phyloP scores from a whole-genome alignment of 2,113 vertebrate species.

The Mobula birostris region DNA sequence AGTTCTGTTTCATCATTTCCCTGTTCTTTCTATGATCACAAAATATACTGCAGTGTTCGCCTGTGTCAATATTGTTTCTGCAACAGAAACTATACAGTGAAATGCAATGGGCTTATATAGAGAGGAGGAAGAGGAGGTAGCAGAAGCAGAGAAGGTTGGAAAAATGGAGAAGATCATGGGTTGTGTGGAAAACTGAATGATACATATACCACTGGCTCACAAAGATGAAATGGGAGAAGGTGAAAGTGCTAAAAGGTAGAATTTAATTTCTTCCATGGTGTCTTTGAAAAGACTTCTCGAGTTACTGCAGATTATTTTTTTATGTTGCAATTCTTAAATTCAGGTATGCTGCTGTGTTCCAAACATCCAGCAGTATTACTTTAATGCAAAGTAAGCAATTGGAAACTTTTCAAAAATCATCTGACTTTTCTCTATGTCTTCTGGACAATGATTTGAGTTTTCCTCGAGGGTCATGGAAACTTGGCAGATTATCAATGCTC shows the following conservation, averaged over 20 bases:
- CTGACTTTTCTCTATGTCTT: background rate
- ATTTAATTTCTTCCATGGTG: background rate
- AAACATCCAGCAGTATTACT: background rate
- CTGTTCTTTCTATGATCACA: background rate
- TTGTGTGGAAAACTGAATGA: background rate
- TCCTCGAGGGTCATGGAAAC: background rate
- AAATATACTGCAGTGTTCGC: background rate
- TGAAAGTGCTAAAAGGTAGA: background rate
- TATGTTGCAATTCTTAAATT: background rate
- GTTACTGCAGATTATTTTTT: background rate
- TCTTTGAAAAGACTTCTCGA: background rate
- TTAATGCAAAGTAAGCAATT: background rate
- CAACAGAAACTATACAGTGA: background rate
- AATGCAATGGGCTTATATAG: background rate
- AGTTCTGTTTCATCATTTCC: background rate
- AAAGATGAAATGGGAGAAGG: no score
- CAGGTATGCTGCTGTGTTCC: background rate
- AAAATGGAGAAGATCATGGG: background rate
- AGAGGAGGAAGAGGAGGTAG: background rate
- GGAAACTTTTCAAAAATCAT: background rate
- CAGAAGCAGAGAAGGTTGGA: background rate
- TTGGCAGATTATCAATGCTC: background rate
- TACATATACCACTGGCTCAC: no score
- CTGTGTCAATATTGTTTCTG: background rate
- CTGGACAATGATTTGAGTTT: background rate